Percentiles rank a stretch among this genome's conserved stretches.
These are phyloP conservation scores for Salvelinus fontinalis DNA, from an alignment of 2,113 vertebrate genomes.

Conservation along the genomic window DNA sequence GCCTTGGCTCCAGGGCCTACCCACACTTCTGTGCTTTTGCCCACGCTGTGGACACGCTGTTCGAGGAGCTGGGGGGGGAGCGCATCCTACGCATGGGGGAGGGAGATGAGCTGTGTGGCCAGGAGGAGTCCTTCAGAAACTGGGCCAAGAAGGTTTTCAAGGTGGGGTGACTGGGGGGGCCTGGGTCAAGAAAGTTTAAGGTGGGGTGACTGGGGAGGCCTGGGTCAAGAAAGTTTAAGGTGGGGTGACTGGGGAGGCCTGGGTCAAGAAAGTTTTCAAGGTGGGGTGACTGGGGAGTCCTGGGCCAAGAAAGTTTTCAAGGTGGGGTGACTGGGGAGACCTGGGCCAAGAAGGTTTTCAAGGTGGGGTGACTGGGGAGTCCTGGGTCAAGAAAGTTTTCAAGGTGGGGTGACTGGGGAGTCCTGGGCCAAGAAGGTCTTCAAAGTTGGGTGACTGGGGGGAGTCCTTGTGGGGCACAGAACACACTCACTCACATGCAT, in stretches of 20 bases:
- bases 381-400: too few relatives aligned
- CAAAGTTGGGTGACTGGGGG: background rate
- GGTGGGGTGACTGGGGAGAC: conserved; percentile 67
- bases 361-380: too few relatives aligned
- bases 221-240: too few relatives aligned
- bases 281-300: conserved; percentile 59
- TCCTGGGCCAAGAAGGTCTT: conserved; percentile 61
- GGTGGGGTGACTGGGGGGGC: conserved; percentile 69
- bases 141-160: conserved; percentile 99
- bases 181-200: too few relatives aligned
- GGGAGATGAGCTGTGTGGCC: conserved; percentile 95
- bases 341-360: too few relatives aligned
- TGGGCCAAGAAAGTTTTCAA: conserved; percentile 99
- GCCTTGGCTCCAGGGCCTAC: conserved; percentile 94
- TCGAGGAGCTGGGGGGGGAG: conserved; percentile 95
- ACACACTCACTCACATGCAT: too few relatives aligned
- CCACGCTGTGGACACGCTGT: conserved; percentile 93
- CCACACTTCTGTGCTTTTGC: conserved; percentile 99
- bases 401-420: conserved; percentile 57
- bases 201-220: background rate
- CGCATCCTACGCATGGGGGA: conserved; percentile 97
- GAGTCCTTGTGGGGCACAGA: background rate
- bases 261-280: conserved; percentile 99
- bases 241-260: conserved; percentile 40
- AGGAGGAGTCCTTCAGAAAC: conserved; percentile 96